Evolutionary conservation across 1,140 invertebrate species (phyloP), one percentile per base, ranked within the genome.

Genomic region (Saccostrea echinata): DNA sequence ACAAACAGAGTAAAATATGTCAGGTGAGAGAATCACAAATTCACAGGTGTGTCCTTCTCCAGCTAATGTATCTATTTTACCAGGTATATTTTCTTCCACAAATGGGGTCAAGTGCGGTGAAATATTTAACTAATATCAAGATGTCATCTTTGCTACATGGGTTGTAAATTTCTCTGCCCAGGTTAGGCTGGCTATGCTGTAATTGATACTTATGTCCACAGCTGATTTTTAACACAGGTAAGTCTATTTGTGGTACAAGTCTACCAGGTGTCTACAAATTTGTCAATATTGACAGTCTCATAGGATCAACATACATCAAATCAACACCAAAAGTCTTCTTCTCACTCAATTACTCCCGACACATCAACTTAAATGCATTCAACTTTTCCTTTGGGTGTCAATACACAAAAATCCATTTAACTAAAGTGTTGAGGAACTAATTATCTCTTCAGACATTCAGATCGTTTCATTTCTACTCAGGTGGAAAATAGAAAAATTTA

Each of bases 121-220:
- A 76, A 76, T 76, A 76, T 76, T 76, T 76, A 33, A 76, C 68
- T 64, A 64, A 64, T 64, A 76, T 76, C 68, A 76, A 76, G 68
- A 76, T 76, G 68, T 76, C 68, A 76, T 76, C 68, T 76, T 18
- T 76, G 27, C 16, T 16, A 30, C 68, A 27, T 76, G 30, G 27
- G 68, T 30, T 76, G 68, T 76, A 76, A 76, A 35, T 76, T 76
- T 30, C 64, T 30, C 27, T 33, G 68, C 13, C 27, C 68, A 30
- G 27, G 24, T 13, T 76, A 27, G 30, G 68, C 27, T 16, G 33
- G 68, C 27, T 76, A 35, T 30, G 24, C 27, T 27, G 27, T 76
- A 4, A 27, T 27, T 30, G 68, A 16, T 76, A 13, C 21, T 24
- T 24, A 27, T 76, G 68, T 33, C 68, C 27, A 30, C 24, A 27